phyloP scores from a whole-genome alignment of 2,888 invertebrate species.

The Microplitis deprimator region DNA sequence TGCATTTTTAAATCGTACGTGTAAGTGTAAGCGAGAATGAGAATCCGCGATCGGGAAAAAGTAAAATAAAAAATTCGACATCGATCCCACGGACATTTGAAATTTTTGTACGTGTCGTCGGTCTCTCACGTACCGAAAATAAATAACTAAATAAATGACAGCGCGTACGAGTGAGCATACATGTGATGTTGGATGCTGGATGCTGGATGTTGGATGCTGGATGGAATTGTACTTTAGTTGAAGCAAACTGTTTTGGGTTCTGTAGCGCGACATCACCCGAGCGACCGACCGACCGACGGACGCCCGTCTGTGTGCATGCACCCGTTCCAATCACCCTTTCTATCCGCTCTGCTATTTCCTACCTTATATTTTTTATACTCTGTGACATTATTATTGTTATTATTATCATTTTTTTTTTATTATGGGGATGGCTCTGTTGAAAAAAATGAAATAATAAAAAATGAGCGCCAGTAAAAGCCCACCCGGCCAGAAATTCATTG shows the following conservation, averaged over 20 bases:
- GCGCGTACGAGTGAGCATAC: slow-evolving; percentile 51
- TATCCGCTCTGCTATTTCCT: not conserved
- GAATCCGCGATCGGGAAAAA: slow-evolving; percentile 45
- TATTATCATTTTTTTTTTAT: slow-evolving; percentile 43
- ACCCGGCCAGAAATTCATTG: slow-evolving; percentile 69
- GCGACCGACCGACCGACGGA: slow-evolving; percentile 22
- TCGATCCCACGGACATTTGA: slow-evolving; percentile 50
- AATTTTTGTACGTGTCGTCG: slow-evolving; percentile 51
- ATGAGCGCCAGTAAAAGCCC: slow-evolving; percentile 55
- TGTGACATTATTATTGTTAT: slow-evolving; percentile 47
- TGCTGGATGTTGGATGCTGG: too few relatives aligned
- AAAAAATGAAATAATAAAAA: slow-evolving; percentile 44
- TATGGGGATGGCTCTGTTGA: slow-evolving; percentile 44
- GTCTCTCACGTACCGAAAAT: slow-evolving; percentile 54
- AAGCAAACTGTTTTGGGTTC: slow-evolving; percentile 69
- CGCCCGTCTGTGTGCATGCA: slow-evolving; percentile 18
- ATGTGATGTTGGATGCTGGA: too few relatives aligned
- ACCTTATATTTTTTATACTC: slow-evolving; percentile 47
- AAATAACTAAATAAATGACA: slow-evolving; percentile 70
- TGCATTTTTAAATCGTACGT: slow-evolving; percentile 52
- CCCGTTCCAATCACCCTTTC: slow-evolving; percentile 36
- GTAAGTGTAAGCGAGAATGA: slow-evolving; percentile 28
- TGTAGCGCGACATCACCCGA: slow-evolving; percentile 62
- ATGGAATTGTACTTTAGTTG: slow-evolving; percentile 19
- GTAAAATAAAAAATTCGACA: slow-evolving; percentile 47